These are phyloP conservation scores for Cyphomyrus plagiostoma DNA, from an alignment of 2,113 vertebrate genomes.

Conservation along the genomic window DNA sequence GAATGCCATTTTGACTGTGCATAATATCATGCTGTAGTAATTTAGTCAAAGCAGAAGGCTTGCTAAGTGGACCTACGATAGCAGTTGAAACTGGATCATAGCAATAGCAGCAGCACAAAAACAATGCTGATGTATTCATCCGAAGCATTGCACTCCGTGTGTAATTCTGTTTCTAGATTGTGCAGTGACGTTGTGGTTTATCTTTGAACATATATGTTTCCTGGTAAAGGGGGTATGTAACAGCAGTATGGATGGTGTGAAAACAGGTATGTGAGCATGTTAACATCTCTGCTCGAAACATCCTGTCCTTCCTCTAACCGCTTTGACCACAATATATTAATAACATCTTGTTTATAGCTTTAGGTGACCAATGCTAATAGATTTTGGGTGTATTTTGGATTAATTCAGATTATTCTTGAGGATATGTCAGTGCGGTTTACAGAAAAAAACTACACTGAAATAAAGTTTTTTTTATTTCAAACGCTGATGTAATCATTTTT, in stretches of 20 bases:
- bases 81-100: neutral
- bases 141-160: neutral
- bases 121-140: neutral
- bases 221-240: neutral
- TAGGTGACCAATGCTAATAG: neutral
- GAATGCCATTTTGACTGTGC: neutral
- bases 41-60: neutral
- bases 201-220: constrained; percentile 13
- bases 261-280: constrained; percentile 8
- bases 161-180: neutral
- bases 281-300: neutral
- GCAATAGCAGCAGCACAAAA: neutral
- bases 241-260: neutral
- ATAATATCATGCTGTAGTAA: neutral
- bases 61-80: neutral
- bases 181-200: constrained; percentile 9
- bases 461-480: neutral
- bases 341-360: neutral
- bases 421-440: neutral
- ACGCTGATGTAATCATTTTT: neutral
- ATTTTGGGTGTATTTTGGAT: neutral
- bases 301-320: neutral
- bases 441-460: neutral
- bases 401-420: neutral
- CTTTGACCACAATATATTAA: constrained; percentile 17